A percentile compares a stretch with the other conserved stretches of the same genome.
These are phyloP conservation scores for Tetranychus piercei DNA, from an alignment of 2,888 invertebrate species.

Conservation along the genomic window DNA sequence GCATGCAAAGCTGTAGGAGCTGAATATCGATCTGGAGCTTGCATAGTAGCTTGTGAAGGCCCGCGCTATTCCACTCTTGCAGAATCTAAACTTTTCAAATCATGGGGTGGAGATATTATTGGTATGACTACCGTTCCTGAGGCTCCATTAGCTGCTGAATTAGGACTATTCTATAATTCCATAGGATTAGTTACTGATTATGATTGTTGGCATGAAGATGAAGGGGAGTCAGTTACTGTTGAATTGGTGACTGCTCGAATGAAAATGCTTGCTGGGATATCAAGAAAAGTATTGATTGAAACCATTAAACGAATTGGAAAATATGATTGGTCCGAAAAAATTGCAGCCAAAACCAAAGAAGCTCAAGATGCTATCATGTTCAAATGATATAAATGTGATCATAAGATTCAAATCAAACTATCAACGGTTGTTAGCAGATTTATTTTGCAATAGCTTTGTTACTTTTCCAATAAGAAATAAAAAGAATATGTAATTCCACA, in stretches of 20 bases:
- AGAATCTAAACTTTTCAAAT: conserved; percentile 65
- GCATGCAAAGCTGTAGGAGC: conserved; percentile 46
- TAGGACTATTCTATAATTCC: conserved; percentile 62
- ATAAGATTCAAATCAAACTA: no score
- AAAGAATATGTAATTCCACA: no score
- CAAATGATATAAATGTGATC: neutral
- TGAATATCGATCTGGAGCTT: conserved; percentile 44
- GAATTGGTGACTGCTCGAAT: conserved; percentile 44
- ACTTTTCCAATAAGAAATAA: no score
- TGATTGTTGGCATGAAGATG: conserved; percentile 70
- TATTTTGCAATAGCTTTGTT: no score
- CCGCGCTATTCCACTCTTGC: conserved; percentile 79
- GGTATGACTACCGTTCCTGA: conserved; percentile 97
- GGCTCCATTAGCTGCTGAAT: conserved; percentile 76
- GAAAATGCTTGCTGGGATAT: conserved; percentile 55
- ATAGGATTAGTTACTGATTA: conserved; percentile 94
- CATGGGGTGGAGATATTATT: conserved; percentile 75
- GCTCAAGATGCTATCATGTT: neutral
- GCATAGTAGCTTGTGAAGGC: conserved; percentile 65
- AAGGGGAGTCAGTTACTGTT: conserved; percentile 46
- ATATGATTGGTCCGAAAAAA: conserved; percentile 43
- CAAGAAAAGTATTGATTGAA: conserved; percentile 51
- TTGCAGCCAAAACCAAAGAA: neutral
- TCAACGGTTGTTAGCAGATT: no score
- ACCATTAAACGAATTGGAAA: conserved; percentile 52